Conservation (phyloP, 2,113 vertebrate species). For the Nanger granti region DNA sequence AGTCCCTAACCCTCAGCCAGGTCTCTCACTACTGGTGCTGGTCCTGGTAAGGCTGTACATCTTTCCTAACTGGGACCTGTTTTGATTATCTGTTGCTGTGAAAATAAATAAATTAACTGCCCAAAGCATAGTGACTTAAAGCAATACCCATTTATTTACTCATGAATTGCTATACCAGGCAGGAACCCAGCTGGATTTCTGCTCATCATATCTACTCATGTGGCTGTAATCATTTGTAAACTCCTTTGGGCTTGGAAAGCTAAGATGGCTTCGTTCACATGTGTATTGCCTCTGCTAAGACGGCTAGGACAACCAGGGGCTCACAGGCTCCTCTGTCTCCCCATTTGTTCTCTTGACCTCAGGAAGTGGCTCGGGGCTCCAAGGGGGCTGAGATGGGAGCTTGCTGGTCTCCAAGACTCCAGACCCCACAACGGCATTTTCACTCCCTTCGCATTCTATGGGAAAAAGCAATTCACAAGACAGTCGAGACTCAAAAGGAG, state of each 20-base stretch:
- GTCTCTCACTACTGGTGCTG: neutral
- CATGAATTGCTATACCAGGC: neutral
- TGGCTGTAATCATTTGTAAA: neutral
- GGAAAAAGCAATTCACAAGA: neutral
- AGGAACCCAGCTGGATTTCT: neutral
- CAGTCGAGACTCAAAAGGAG: neutral
- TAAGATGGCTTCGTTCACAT: neutral
- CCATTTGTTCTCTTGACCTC: neutral
- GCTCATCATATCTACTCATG: neutral
- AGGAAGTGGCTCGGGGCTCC: neutral
- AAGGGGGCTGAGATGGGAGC: neutral
- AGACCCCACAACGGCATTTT: neutral
- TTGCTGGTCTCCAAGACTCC: neutral
- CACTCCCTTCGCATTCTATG: fast-evolving
- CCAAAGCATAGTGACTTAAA: neutral
- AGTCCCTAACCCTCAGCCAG: neutral
- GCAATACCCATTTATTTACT: neutral
- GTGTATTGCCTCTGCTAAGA: neutral
- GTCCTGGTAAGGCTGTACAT: neutral
- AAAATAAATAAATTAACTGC: neutral
- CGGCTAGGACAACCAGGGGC: neutral
- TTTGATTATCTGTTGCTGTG: neutral
- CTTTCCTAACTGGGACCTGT: neutral
- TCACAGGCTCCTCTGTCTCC: neutral
- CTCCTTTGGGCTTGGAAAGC: neutral